Evolutionary conservation across 2,113 vertebrate species (phyloP), one percentile per base, ranked within the genome.

Genomic region (Todiramphus chloris): DNA sequence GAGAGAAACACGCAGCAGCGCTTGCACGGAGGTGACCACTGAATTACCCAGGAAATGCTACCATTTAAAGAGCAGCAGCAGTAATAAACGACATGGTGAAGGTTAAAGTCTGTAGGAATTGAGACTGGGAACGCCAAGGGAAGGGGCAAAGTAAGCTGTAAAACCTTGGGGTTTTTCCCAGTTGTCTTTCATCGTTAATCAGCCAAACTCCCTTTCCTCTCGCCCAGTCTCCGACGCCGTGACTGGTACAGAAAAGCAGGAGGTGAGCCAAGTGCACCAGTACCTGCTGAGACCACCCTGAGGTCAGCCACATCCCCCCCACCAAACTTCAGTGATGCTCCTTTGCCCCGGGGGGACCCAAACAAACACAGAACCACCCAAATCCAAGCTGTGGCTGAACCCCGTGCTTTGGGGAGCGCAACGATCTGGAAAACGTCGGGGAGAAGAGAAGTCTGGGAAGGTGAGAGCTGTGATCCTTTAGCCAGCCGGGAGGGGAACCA

Each of bases 141-240:
- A 77, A 68, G 30, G 69, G 50, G 43, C 83, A 51, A 46, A 73
- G 48, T 3, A 35, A 87, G 46, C 56, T 64, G 16, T 21, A 63
- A 81, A 73, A 72, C 67, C 44, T 79, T 39, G 62, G 82, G 31
- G 50, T 5, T 87, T 87, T 76, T n/a, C 79, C 50, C 27, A 17
- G 23, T 41, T 63, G 25, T 62, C 44, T 77, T 74, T 53, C 41
- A 55, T 8, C n/a, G 9, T 31, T 9, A 5, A 91, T 13, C 55
- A 87, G 37, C 50, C n/a, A 30, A 88, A 27, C 20, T 27, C 15
- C 69, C 20, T 70, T 70, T 62, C 67, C 55, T 80, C 77, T 23
- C 27, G 24, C 63, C 25, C 4, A 0, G 6, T 27, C 43, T 31
- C 44, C n/a, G 4, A 0, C 39, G 50, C 66, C 0, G 0, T 3